phyloP scores from a whole-genome alignment of 2,888 invertebrate genomes.

The Cheilosia scutellata region DNA sequence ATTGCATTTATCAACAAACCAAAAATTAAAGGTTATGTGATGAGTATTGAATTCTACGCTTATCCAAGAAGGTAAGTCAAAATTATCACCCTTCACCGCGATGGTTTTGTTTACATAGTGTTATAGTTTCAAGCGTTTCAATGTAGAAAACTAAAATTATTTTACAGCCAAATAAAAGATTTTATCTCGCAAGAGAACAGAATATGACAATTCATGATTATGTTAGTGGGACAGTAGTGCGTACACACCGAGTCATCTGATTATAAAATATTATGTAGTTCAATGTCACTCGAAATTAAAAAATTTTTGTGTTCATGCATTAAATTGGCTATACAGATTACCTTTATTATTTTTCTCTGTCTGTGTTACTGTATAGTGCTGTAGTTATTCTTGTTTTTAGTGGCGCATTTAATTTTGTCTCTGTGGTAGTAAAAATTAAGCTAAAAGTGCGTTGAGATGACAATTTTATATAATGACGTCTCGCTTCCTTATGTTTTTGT shows the following conservation, averaged over 20 bases:
- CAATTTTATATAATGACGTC: too few species aligned
- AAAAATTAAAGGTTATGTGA: conserved; percentile 55
- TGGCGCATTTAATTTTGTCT: background rate
- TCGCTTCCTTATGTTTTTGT: too few species aligned
- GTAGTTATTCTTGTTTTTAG: background rate
- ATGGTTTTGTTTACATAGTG: background rate
- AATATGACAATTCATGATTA: too few species aligned
- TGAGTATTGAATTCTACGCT: conserved; percentile 77
- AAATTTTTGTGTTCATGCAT: conserved; percentile 2
- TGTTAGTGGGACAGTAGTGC: too few species aligned
- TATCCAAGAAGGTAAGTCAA: conserved; percentile 77
- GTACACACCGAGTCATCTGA: too few species aligned
- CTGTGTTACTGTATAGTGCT: background rate
- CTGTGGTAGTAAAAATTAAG: background rate
- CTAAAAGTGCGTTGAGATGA: too few species aligned
- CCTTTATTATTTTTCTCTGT: conserved; percentile 1
- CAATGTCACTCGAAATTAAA: background rate
- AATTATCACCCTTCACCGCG: background rate
- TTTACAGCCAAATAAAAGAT: too few species aligned
- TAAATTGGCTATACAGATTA: background rate
- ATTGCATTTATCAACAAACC: conserved; percentile 16
- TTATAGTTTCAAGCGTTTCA: background rate
- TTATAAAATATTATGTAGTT: background rate
- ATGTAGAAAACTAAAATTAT: background rate
- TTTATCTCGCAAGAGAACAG: too few species aligned